Base-by-base conservation (phyloP, 2,888 invertebrate species). In the Orthonevra nobilis region DNA sequence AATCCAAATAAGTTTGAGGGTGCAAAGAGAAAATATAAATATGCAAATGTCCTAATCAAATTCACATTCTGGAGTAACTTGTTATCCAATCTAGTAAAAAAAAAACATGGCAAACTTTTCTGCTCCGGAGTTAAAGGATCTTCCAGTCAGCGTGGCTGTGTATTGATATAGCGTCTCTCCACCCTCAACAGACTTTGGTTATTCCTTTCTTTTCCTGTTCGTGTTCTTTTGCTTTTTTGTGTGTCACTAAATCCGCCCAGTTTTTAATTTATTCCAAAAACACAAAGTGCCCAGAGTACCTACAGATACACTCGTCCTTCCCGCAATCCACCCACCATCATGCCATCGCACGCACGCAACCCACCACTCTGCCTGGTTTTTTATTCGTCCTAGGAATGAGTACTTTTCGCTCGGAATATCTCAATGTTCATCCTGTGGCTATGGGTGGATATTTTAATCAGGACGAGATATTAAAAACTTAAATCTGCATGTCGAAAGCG, bases 31-130 rank as follows among this genome's bases (percentile, higher is more conserved):
- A 23, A 26, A 36, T 54, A 73, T 52, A 72, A 79, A 83, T 88
- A 89, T 88, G 88, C 87, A 89, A 88, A 88, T 88, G 84, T 85
- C 86, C 88, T 87, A 87, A 88, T 88, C 87, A 88, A 88, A 88
- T 87, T 86, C 87, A 82, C 87, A 87, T 88, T 88, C 87, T 83
- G 85, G 84, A 86, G 86, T 86, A 88, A 88, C 85, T 87, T 87
- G 86, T 86, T 87, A 85, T 86, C 85, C 87, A 86, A 84, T 84
- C 83, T 83, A 52, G n/a, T n/a, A 64, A 38, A 12, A 30, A 19
- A 36, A 54, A 69, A 40, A 12, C 38, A 58, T 66, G 72, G 79
- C 26, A 73, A 79, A 79, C 56, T 79, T 79, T 73, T 68, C 61
- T 56, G 42, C 14, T 42, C 34, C 15, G 48, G 66, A 66, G 52